phyloP scores from a whole-genome alignment of 2,113 vertebrate genomes.

The Actinemys pallida region DNA sequence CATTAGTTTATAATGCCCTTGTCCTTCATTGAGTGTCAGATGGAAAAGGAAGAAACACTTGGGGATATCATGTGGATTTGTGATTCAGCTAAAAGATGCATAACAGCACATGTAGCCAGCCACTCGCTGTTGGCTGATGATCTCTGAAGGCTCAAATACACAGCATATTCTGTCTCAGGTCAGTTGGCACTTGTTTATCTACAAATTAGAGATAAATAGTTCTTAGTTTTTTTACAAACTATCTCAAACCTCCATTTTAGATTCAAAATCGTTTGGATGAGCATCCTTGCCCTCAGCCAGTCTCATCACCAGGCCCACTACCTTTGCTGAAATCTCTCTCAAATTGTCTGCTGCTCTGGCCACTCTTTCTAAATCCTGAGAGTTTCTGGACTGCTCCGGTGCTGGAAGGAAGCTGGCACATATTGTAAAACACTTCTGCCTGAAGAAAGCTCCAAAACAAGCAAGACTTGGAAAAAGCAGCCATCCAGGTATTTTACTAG shows the following conservation, averaged over 20 bases:
- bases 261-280: neutral
- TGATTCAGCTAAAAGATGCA: neutral
- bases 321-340: neutral
- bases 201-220: neutral
- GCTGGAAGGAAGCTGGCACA: neutral
- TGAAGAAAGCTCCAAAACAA: neutral
- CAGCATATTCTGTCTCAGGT: neutral
- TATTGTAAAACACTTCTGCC: neutral
- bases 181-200: neutral
- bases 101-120: neutral
- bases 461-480: neutral
- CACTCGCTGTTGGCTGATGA: fast-evolving
- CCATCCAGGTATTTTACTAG: neutral
- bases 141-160: neutral
- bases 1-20: neutral
- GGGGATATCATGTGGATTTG: neutral
- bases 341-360: neutral
- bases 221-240: neutral
- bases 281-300: neutral
- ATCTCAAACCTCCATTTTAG: neutral
- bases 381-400: neutral
- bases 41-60: neutral
- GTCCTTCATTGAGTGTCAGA: neutral
- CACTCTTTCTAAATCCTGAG: neutral
- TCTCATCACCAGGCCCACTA: neutral